These are phyloP conservation scores for Anisognathus igniventris DNA, from an alignment of 2,797 vertebrate genomes.

Conservation along the genomic window DNA sequence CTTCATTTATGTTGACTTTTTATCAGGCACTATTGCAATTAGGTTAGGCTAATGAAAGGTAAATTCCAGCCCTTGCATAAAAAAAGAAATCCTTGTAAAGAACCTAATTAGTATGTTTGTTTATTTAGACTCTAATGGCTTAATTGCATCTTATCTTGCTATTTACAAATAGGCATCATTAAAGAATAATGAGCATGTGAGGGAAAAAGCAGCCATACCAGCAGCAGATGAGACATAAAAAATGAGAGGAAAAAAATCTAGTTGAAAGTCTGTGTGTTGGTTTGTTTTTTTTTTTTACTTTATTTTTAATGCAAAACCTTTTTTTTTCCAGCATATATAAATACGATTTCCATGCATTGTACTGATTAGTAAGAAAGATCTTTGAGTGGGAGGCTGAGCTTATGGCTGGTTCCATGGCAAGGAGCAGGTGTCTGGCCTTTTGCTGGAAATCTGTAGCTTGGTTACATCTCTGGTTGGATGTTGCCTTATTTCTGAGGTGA, in stretches of 20 bases:
- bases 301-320: neutral
- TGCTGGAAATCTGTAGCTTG: neutral
- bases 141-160: slow-evolving; percentile 81
- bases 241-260: neutral
- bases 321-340: neutral
- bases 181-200: slow-evolving; percentile 70
- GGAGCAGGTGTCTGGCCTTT: slow-evolving; percentile 4
- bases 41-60: slow-evolving; percentile 81
- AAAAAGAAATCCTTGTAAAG: slow-evolving; percentile 69
- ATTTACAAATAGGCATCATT: slow-evolving; percentile 82
- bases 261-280: neutral
- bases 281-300: neutral
- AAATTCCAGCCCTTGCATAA: slow-evolving; percentile 75
- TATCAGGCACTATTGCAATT: slow-evolving; percentile 75
- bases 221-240: neutral
- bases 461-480: neutral
- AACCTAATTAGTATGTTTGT: slow-evolving; percentile 78
- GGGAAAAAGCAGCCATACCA: neutral
- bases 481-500: neutral
- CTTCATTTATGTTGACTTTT: slow-evolving; percentile 71
- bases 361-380: neutral
- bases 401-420: neutral
- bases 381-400: neutral
- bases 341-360: neutral
- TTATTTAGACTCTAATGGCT: slow-evolving; percentile 77